Percentiles rank a stretch among this genome's conserved stretches.
Conservation (phyloP, 1,140 invertebrate species). For the Harpegnathos saltator region DNA sequence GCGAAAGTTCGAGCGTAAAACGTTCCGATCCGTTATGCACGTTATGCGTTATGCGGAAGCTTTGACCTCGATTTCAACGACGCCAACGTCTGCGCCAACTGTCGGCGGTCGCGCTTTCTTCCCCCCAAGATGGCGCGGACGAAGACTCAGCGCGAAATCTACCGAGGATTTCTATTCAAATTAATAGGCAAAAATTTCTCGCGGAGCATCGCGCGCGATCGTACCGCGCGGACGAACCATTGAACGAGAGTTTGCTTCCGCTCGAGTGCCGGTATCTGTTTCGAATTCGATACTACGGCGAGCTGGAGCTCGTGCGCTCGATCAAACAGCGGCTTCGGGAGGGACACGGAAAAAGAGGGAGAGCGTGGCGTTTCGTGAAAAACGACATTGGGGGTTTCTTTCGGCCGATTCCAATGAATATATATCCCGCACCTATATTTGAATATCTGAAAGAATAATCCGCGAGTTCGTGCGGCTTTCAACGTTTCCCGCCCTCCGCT, state of each 20-base stretch:
- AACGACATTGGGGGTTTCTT: constrained; percentile 41
- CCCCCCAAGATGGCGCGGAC: background rate
- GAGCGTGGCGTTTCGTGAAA: background rate
- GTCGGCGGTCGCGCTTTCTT: background rate
- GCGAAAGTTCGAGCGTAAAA: background rate
- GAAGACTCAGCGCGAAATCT: background rate
- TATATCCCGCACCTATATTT: constrained; percentile 25
- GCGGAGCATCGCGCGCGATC: background rate
- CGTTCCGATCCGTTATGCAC: background rate
- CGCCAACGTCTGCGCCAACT: background rate
- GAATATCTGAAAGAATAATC: constrained; percentile 46
- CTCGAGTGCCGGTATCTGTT: background rate
- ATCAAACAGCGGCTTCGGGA: background rate
- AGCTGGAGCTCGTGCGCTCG: background rate
- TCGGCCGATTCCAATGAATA: constrained; percentile 42
- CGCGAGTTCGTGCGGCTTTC: background rate
- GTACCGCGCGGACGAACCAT: background rate
- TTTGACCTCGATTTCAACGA: background rate
- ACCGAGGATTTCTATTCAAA: background rate
- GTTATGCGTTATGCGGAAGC: background rate
- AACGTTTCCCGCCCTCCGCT: constrained; percentile 3
- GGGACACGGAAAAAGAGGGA: background rate
- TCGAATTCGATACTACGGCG: background rate
- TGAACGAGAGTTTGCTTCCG: background rate
- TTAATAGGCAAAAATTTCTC: background rate